Conservation (phyloP, 2,888 invertebrate species). For the Trichopoda pennipes region DNA sequence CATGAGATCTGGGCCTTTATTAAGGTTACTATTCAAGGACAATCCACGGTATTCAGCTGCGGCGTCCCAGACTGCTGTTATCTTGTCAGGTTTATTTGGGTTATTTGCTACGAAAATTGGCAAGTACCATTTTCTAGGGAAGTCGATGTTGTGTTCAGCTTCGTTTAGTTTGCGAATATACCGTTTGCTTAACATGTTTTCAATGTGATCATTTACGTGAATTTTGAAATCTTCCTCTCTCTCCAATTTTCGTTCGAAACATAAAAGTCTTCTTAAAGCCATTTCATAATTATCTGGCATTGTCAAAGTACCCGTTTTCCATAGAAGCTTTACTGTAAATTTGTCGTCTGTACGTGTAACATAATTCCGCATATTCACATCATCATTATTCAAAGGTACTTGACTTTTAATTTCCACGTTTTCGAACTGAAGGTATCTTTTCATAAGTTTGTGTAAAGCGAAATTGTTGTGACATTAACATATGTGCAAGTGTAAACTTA, state of each 20-base stretch:
- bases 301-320: constrained; percentile 65
- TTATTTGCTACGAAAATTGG: too few relatives aligned
- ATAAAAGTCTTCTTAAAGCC: constrained; percentile 64
- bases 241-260: constrained; percentile 4
- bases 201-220: constrained; percentile 31
- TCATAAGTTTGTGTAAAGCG: constrained; percentile 57
- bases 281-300: constrained; percentile 69
- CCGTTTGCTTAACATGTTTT: background rate
- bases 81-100: too few relatives aligned
- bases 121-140: too few relatives aligned
- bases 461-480: constrained; percentile 60
- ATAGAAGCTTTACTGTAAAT: constrained; percentile 67
- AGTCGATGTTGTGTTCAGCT: background rate
- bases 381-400: background rate
- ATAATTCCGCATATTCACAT: constrained; percentile 17
- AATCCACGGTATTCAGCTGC: too few relatives aligned
- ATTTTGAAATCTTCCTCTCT: constrained; percentile 18
- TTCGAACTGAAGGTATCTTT: constrained; percentile 44
- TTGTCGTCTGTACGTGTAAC: constrained; percentile 34
- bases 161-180: background rate
- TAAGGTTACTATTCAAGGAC: too few relatives aligned
- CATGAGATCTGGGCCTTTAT: background rate
- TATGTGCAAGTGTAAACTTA: constrained; percentile 47
- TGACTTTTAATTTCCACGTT: background rate
- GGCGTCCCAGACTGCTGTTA: too few relatives aligned